phyloP scores from a whole-genome alignment of 53 echinoderm and acorn worm species.

The Stichopus horrens region DNA sequence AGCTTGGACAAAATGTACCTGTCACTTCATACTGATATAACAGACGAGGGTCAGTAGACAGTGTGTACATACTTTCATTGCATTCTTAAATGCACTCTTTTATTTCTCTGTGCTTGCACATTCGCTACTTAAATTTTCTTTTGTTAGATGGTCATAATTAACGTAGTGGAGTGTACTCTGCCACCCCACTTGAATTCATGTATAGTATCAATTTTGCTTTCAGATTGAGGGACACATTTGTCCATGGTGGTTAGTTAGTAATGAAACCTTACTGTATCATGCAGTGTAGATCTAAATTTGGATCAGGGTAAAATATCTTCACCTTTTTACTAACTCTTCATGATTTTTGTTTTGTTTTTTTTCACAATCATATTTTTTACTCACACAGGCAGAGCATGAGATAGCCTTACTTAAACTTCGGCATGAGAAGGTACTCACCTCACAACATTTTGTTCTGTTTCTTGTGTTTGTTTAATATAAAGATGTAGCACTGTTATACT shows the following conservation, averaged over 20 bases:
- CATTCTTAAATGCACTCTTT: no score
- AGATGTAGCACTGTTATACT: no score
- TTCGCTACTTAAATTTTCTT: no score
- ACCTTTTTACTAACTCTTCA: constrained; percentile 4
- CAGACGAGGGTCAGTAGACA: no score
- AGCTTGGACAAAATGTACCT: no score
- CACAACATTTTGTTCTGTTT: constrained; percentile 15
- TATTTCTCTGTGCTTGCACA: no score
- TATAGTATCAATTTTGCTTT: no score
- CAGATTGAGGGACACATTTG: background rate
- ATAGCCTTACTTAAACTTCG: constrained; percentile 84
- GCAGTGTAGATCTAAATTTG: background rate
- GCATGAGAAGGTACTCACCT: constrained; percentile 88
- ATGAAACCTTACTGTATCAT: background rate
- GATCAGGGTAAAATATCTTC: background rate
- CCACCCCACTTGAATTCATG: no score
- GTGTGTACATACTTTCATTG: no score
- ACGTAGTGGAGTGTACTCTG: no score
- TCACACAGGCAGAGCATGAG: constrained; percentile 84
- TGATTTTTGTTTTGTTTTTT: background rate
- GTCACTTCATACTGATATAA: no score
- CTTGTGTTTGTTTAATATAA: background rate
- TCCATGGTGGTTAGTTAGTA: background rate
- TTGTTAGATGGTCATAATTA: no score
- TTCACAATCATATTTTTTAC: constrained; percentile 1